These are phyloP conservation scores for Danaus plexippus DNA, from an alignment of 1,140 invertebrate species.

Conservation along the genomic window DNA sequence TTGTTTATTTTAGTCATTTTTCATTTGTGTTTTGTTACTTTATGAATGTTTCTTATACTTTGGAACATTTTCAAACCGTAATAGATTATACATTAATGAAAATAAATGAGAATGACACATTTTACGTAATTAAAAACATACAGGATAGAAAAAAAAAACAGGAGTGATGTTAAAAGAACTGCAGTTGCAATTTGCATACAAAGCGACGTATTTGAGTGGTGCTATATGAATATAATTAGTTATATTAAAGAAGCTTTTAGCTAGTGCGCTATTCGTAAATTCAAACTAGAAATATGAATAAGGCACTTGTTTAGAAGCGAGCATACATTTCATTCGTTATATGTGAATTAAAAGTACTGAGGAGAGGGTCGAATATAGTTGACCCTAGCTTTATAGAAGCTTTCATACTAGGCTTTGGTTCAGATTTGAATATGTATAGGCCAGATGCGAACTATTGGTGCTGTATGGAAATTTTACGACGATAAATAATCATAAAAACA, in stretches of 20 bases:
- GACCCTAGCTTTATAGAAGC: background rate
- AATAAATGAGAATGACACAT: no score
- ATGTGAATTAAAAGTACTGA: background rate
- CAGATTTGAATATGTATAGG: no score
- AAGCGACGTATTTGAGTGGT: constrained; percentile 9
- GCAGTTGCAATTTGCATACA: constrained; percentile 12
- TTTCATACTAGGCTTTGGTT: no score
- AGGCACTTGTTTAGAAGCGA: constrained; percentile 13
- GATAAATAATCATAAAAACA: no score
- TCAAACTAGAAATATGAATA: constrained; percentile 12
- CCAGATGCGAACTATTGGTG: no score
- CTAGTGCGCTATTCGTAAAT: constrained; percentile 1
- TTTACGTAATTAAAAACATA: background rate
- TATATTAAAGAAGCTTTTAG: constrained; percentile 12
- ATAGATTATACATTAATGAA: no score
- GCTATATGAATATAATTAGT: constrained; percentile 14
- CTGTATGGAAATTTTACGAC: no score
- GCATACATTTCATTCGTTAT: constrained; percentile 10
- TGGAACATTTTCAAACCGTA: no score
- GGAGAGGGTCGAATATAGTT: constrained; percentile 6
- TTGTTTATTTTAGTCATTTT: no score
- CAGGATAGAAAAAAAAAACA: background rate
- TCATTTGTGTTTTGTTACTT: no score
- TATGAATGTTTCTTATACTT: no score
- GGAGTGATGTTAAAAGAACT: constrained; percentile 1